Evolutionary conservation across 2,113 vertebrate genomes (phyloP), one percentile per base, ranked within the genome.

Genomic region (Bolborhynchus lineola): DNA sequence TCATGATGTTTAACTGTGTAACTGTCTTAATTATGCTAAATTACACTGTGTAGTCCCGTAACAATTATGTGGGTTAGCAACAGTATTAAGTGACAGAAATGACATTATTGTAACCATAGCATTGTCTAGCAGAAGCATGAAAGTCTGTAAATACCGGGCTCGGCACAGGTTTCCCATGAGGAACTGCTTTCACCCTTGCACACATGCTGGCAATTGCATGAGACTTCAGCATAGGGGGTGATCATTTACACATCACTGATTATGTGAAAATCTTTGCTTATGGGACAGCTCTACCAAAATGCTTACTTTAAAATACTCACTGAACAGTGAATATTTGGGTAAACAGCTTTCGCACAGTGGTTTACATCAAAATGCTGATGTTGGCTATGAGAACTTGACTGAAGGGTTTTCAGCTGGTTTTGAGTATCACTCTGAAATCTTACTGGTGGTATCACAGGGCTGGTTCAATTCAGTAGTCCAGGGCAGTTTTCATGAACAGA

Each of bases 71-170:
- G 78, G 67, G 74, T n/a, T 76, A 76, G 74, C n/a, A 89, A 64
- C 24, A 76, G 80, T 91, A 93, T 96, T 86, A 93, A 81, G 72
- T 92, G 77, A 68, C 92, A 88, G 70, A 91, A 93, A 82, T 69
- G 17, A 33, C 81, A 92, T 86, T 84, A 82, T 39, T 53, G 37
- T 52, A 85, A 82, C 72, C 5, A 3, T 33, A 72, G 35, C 16
- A 50, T 46, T 86, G 47, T 62, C 44, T 68, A 9, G 13, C 53
- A 86, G 67, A 89, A 76, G 28, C 67, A 19, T 26, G 63, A 31
- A 91, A 92, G 65, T 80, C 80, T 65, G 33, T 83, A 68, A 93
- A 86, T n/a, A 63, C 10, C 17, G n/a, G 62, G 28, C 46, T n/a
- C 23, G 60, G 57, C 29, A 5, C 15, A 33, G 68, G 23, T 82